Evolutionary conservation across 1,140 invertebrate species (phyloP).

Genomic region (Diplogasteroides magnus): DNA sequence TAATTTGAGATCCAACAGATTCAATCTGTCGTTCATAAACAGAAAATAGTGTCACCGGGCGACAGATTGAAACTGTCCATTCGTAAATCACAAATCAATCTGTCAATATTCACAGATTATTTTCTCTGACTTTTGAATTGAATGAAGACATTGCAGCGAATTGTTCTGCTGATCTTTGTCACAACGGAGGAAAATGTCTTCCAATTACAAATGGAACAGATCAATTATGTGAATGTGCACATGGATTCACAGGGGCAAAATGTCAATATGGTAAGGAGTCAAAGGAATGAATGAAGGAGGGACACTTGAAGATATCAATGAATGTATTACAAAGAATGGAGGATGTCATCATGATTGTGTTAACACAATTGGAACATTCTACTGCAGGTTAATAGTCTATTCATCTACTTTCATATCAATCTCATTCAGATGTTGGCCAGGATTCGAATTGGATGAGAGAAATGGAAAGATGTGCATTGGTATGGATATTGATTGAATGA

Average conservation of each 20-base stretch:
- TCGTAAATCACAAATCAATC: too few relatives aligned
- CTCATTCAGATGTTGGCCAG: constrained; percentile 63
- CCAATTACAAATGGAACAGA: constrained; percentile 27
- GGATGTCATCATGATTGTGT: constrained; percentile 56
- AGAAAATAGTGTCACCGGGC: too few relatives aligned
- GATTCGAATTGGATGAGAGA: constrained; percentile 52
- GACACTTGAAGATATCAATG: constrained; percentile 52
- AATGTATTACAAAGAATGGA: constrained; percentile 55
- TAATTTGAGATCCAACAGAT: too few relatives aligned
- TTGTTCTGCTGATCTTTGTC: constrained; percentile 55
- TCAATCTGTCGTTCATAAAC: too few relatives aligned
- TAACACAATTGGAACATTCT: constrained; percentile 61
- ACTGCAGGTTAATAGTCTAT: constrained; percentile 53
- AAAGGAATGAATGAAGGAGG: background rate
- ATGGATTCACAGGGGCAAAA: constrained; percentile 51
- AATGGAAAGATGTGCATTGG: constrained; percentile 47
- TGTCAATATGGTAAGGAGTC: constrained; percentile 54
- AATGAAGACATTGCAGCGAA: too few relatives aligned
- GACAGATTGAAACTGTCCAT: too few relatives aligned
- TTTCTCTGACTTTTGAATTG: too few relatives aligned
- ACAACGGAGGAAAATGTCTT: constrained; percentile 55
- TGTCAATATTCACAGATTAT: too few relatives aligned
- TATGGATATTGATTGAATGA: constrained; percentile 8
- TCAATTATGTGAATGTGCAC: constrained; percentile 49
- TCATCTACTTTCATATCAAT: too few relatives aligned